These are phyloP conservation scores for Lacerta agilis DNA, from an alignment of 2,797 vertebrate species.

Conservation along the genomic window DNA sequence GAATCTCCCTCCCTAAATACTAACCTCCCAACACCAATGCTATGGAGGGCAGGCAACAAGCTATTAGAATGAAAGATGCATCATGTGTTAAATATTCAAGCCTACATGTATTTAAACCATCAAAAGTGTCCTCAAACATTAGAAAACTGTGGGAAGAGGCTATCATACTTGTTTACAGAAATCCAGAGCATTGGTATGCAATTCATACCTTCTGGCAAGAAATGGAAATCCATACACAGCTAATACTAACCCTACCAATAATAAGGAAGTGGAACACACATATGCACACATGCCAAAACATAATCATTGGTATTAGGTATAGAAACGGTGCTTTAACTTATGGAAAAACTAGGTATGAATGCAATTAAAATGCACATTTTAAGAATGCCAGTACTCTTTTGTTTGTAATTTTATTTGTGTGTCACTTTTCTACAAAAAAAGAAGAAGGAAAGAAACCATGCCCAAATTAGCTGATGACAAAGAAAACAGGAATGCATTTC, in stretches of 20 bases:
- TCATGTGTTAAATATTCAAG: not conserved
- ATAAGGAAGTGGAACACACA: not conserved
- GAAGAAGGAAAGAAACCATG: too few species aligned
- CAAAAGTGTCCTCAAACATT: not conserved
- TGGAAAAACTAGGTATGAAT: not conserved
- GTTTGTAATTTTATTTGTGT: too few species aligned
- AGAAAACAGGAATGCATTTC: too few species aligned
- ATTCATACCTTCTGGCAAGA: not conserved
- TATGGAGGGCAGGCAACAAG: not conserved
- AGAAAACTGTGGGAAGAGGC: not conserved
- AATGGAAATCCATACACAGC: not conserved
- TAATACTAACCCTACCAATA: not conserved
- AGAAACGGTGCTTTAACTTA: not conserved
- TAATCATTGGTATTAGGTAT: not conserved
- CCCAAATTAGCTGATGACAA: too few species aligned
- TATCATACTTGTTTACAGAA: not conserved
- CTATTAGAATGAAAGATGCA: not conserved
- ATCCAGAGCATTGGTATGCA: not conserved
- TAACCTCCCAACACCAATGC: not conserved
- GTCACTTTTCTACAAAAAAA: too few species aligned
- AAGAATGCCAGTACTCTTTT: not conserved
- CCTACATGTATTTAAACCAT: not conserved
- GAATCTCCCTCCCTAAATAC: not conserved
- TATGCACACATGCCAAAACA: not conserved
- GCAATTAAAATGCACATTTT: not conserved